Evolutionary conservation across 2,113 vertebrate genomes (phyloP).

Genomic region (Tachuris rubrigastra): DNA sequence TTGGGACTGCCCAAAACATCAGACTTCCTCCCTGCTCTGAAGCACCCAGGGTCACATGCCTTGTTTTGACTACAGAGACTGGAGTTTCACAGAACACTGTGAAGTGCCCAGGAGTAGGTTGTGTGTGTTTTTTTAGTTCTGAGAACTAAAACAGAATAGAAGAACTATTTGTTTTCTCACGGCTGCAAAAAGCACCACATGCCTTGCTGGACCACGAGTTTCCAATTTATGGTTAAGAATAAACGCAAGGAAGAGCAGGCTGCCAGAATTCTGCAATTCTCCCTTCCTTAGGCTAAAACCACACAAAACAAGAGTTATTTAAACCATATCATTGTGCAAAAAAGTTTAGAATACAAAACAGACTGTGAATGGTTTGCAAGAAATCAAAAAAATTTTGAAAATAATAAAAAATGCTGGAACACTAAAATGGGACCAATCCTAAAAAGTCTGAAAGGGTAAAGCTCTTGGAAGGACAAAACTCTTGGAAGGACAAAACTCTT

Average conservation of each 20-base stretch:
- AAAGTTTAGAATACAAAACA: neutral
- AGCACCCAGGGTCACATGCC: accelerated
- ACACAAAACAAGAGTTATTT: neutral
- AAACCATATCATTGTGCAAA: neutral
- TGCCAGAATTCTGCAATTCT: neutral
- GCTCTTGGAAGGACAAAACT: neutral
- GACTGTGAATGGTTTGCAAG: neutral
- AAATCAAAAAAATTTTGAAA: neutral
- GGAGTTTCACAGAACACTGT: neutral
- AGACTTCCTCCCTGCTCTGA: accelerated
- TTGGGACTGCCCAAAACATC: accelerated
- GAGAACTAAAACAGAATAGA: neutral
- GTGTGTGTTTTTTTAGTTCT: neutral
- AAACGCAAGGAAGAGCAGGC: neutral
- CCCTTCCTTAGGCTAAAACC: neutral
- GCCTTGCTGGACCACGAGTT: neutral
- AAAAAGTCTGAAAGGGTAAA: neutral
- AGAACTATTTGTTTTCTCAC: neutral
- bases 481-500: neutral
- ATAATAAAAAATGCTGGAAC: neutral
- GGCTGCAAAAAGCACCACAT: accelerated
- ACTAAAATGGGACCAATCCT: neutral
- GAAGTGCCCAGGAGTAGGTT: accelerated
- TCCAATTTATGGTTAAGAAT: neutral
- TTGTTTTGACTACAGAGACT: neutral